Conservation (phyloP, 35 echinoderm and acorn worm species). For the Apostichopus japonicus region DNA sequence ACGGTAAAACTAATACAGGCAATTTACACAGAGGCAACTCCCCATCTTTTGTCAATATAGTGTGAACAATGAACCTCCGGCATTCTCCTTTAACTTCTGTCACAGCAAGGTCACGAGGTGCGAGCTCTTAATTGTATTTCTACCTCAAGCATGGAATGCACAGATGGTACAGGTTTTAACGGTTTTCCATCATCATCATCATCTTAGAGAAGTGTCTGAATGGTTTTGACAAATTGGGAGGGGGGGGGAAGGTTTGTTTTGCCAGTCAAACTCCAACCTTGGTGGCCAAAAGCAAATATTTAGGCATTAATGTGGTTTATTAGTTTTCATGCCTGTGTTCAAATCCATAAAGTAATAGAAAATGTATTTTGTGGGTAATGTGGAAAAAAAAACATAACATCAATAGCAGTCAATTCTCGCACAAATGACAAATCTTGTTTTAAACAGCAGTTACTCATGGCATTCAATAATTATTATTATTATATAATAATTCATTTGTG, state of each 20-base stretch:
- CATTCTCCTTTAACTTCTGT: neutral
- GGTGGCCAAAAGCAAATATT: neutral
- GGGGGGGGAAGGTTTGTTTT: neutral
- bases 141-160: conserved; percentile 22
- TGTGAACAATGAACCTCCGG: neutral
- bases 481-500: too few relatives aligned
- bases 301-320: neutral
- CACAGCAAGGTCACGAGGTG: conserved; percentile 13
- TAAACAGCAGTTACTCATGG: too few relatives aligned
- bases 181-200: neutral
- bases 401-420: too few relatives aligned
- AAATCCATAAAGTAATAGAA: neutral
- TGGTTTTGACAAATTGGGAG: neutral
- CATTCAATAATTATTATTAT: too few relatives aligned
- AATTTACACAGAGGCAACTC: too few relatives aligned
- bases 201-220: neutral
- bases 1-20: too few relatives aligned
- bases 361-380: too few relatives aligned
- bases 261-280: neutral
- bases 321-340: neutral
- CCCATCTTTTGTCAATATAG: too few relatives aligned
- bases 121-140: neutral
- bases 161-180: conserved; percentile 1
- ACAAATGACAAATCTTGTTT: too few relatives aligned
- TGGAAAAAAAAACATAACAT: too few relatives aligned